Evolutionary conservation across 1,140 invertebrate genomes (phyloP).

Genomic region (Heliconius himera): DNA sequence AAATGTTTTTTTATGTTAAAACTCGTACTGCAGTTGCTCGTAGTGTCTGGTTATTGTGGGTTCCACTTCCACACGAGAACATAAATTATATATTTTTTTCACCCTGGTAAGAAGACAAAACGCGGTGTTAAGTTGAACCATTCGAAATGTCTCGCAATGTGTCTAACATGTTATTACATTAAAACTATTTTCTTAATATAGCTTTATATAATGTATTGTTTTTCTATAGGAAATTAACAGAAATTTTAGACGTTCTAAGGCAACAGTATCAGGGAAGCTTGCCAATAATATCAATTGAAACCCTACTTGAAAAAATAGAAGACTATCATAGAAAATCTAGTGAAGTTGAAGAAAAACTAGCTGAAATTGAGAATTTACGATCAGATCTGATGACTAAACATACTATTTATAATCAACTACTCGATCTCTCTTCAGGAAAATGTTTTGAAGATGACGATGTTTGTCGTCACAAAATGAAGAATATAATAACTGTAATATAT

Average conservation of each 20-base stretch:
- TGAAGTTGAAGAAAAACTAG: conserved; percentile 58
- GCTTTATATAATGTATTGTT: background rate
- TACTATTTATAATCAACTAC: conserved; percentile 64
- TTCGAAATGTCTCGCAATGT: no score
- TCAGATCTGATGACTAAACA: conserved; percentile 64
- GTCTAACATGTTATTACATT: no score
- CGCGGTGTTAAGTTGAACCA: no score
- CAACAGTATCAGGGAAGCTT: conserved; percentile 74
- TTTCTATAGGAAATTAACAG: conserved; percentile 65
- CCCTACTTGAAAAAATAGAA: conserved; percentile 59
- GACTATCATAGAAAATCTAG: conserved; percentile 57
- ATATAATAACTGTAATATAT: conserved; percentile 59
- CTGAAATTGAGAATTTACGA: conserved; percentile 67
- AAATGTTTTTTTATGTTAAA: no score
- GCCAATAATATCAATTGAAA: conserved; percentile 68
- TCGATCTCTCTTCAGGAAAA: conserved; percentile 59
- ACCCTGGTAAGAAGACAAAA: no score
- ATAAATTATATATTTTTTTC: no score
- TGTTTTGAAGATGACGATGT: conserved; percentile 55
- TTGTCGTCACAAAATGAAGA: conserved; percentile 68
- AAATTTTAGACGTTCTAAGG: conserved; percentile 63
- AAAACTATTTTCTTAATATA: no score
- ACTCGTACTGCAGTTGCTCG: no score
- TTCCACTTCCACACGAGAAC: no score
- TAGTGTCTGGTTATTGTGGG: no score